A percentile compares a stretch with the other conserved stretches of the same genome.
Evolutionary conservation across 2,113 vertebrate species (phyloP).

Genomic region (Climacteris rufus): DNA sequence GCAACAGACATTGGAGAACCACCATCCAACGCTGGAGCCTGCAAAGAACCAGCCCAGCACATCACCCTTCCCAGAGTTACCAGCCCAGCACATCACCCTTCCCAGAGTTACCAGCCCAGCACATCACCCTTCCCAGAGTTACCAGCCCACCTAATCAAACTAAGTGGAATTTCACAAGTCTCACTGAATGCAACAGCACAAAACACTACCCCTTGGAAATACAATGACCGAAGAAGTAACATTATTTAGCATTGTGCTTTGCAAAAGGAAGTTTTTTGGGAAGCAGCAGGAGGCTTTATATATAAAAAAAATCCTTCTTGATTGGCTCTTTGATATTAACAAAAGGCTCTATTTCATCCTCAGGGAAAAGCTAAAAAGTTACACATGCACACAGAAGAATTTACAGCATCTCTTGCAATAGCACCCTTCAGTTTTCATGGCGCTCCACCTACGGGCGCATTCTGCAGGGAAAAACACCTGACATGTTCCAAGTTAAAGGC

Average conservation of each 20-base stretch:
- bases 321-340: constrained; percentile 35
- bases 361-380: not conserved
- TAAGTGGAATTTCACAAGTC: not conserved
- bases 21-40: not conserved
- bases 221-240: not conserved
- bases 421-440: not conserved
- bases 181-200: not conserved
- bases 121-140: not conserved
- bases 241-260: constrained; percentile 23
- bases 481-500: not conserved
- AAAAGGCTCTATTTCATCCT: not conserved
- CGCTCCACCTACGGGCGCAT: not conserved
- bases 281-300: constrained; percentile 12
- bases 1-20: accelerated
- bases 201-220: not conserved
- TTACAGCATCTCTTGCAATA: not conserved
- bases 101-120: not conserved
- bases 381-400: accelerated
- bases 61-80: not conserved
- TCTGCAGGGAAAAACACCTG: not conserved
- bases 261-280: not conserved
- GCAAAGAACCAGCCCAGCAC: not conserved
- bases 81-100: not conserved
- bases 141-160: not conserved
- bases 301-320: not conserved